Conservation (phyloP, 35 echinoderm and acorn worm genomes). For the Diadema setosum region DNA sequence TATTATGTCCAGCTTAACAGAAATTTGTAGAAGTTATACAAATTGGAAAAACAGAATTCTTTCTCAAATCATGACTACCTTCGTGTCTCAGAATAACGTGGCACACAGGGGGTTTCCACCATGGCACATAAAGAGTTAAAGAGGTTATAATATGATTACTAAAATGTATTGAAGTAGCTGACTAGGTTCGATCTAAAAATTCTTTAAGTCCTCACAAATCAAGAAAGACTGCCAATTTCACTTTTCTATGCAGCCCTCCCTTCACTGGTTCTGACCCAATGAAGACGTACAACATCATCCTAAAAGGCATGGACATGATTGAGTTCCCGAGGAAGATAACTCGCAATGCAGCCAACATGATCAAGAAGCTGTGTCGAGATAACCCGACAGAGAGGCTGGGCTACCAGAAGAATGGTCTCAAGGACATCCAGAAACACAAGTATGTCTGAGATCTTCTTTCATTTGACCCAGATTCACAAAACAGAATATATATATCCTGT, state of each 20-base stretch:
- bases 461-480: background rate
- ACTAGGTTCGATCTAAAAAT: too few species aligned
- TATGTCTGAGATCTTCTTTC: background rate
- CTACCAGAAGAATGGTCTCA: conserved; percentile 95
- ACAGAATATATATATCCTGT: background rate
- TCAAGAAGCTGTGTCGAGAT: conserved; percentile 92
- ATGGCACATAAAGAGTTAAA: too few species aligned
- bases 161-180: too few species aligned
- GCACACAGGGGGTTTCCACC: too few species aligned
- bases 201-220: too few species aligned
- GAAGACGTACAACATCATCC: conserved; percentile 99
- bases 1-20: too few species aligned
- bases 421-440: conserved; percentile 99
- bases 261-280: conserved; percentile 98
- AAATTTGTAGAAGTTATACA: too few species aligned
- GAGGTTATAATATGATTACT: too few species aligned
- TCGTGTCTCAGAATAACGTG: too few species aligned
- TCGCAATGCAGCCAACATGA: conserved; percentile 85
- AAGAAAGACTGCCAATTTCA: too few species aligned
- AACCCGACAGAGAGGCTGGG: conserved; percentile 89
- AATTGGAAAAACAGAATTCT: too few species aligned
- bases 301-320: conserved; percentile 99
- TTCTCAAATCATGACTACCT: too few species aligned
- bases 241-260: conserved; percentile 63
- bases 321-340: conserved; percentile 93